These are phyloP conservation scores for Busseola fusca DNA, from an alignment of 2,888 invertebrate species.

Conservation along the genomic window DNA sequence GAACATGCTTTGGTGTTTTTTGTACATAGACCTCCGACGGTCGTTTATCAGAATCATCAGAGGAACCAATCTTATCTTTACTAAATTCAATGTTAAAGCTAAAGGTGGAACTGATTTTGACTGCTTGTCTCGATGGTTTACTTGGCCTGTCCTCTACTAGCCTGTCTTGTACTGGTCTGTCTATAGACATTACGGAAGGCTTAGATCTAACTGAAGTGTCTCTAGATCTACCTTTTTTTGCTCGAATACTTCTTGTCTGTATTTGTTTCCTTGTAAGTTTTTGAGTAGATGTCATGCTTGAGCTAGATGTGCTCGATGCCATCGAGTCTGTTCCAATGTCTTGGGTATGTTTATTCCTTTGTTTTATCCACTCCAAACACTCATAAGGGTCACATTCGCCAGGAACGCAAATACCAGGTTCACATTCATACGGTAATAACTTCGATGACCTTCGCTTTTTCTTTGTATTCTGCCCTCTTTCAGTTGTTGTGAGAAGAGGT, in stretches of 20 bases:
- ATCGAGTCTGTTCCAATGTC: slow-evolving; percentile 49
- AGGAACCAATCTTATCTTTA: slow-evolving; percentile 54
- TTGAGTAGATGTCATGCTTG: slow-evolving; percentile 44
- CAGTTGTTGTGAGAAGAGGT: slow-evolving; percentile 34
- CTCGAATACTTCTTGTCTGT: slow-evolving; percentile 38
- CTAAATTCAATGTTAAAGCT: slow-evolving; percentile 68
- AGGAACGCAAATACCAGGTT: slow-evolving; percentile 66
- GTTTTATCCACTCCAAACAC: slow-evolving; percentile 62
- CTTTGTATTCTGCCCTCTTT: slow-evolving; percentile 53
- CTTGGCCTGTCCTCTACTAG: neutral
- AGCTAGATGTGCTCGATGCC: slow-evolving; percentile 34
- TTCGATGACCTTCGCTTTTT: slow-evolving; percentile 32
- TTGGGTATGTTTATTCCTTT: slow-evolving; percentile 44
- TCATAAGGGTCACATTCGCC: slow-evolving; percentile 66
- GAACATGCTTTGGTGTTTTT: slow-evolving; percentile 18
- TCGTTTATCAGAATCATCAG: slow-evolving; percentile 3
- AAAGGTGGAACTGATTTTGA: slow-evolving; percentile 65
- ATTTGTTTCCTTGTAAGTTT: slow-evolving; percentile 40
- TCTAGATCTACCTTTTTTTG: slow-evolving; percentile 27
- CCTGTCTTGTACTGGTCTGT: slow-evolving; percentile 9
- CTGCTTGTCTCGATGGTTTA: slow-evolving; percentile 58
- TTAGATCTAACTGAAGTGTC: slow-evolving; percentile 27
- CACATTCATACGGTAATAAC: slow-evolving; percentile 67
- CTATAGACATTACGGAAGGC: slow-evolving; percentile 32
- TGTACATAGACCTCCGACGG: slow-evolving; percentile 11